Base-by-base conservation (phyloP, 2,797 vertebrate species). In the Fistularia tabacaria region DNA sequence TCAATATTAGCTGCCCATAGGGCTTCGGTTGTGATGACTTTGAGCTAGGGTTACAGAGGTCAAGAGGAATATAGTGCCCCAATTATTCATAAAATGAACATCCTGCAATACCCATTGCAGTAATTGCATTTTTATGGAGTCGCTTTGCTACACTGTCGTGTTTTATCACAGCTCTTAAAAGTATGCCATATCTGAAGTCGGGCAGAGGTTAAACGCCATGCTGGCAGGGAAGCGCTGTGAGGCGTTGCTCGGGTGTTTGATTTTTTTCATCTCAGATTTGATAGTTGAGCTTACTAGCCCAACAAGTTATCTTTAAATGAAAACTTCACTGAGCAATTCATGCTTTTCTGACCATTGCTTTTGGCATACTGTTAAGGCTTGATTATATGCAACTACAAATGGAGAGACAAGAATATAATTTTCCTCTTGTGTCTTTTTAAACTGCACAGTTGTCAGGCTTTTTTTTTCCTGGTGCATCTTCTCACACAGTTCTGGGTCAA, bases 61-160 rank as follows among this genome's bases (percentile, higher is more conserved):
- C 63, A 60, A 7, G 42, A 39, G 65, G 46, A 46, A 74, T 56
- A 70, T 36, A 9, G 42, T 8, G 36, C 12, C 38, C 42, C 36
- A 41, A 66, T 69, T 62, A 43, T 45, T 60, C 48, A 63, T 49
- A 66, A 76, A 66, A 59, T 39, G 15, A 56, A 39, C n/a, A 3
- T 71, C 49, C 46, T 59, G 56, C 54, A 51, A 61, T 44, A 54
- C 39, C 69, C 61, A 76, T 84, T 79, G 72, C 14, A 53, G 59
- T 74, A 69, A 79, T 71, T 71, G 39, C 7, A 6, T 65, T 78
- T 76, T 79, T 74, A 76, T 70, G 40, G 57, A 64, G 45, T 57
- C 6, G 11, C 57, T 74, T 69, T 72, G 52, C 45, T 57, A 42
- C 49, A 40, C 49, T 57, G 55, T 66, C 53, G 51, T 65, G 62